Conservation (phyloP, 2,888 invertebrate genomes). For the Elmis aenea region DNA sequence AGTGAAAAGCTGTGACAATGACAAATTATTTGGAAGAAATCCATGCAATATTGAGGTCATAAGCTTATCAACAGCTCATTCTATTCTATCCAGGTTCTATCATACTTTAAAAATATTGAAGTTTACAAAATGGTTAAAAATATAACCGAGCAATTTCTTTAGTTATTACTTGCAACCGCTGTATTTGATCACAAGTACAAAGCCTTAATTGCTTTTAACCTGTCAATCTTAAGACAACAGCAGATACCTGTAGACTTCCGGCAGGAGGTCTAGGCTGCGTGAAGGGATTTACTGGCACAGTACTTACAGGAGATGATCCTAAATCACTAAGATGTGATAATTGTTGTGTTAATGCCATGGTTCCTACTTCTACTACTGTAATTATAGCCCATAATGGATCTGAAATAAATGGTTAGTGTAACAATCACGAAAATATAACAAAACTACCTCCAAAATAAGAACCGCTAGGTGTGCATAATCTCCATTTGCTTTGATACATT, state of each 20-base stretch:
- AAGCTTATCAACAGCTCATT: too few species aligned
- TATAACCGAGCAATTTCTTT: too few species aligned
- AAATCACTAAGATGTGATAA: conserved; percentile 57
- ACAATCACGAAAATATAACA: background rate
- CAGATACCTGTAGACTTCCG: conserved; percentile 16
- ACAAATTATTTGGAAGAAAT: too few species aligned
- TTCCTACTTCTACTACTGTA: conserved; percentile 74
- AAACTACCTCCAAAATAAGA: conserved; percentile 85
- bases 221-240: background rate
- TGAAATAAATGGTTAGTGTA: conserved; percentile 40
- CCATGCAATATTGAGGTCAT: too few species aligned
- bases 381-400: conserved; percentile 80
- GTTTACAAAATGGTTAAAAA: too few species aligned
- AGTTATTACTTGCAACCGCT: too few species aligned
- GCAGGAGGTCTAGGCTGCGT: conserved; percentile 20
- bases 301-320: conserved; percentile 37
- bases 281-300: conserved; percentile 26
- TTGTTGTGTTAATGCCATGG: conserved; percentile 76
- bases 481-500: conserved; percentile 81
- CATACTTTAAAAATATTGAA: too few species aligned
- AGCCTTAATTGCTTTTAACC: too few species aligned
- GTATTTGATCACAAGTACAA: too few species aligned
- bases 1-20: too few species aligned
- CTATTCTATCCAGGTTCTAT: too few species aligned
- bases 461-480: conserved; percentile 81